Base-by-base conservation (phyloP, 2,113 vertebrate genomes). In the Climacteris rufus region DNA sequence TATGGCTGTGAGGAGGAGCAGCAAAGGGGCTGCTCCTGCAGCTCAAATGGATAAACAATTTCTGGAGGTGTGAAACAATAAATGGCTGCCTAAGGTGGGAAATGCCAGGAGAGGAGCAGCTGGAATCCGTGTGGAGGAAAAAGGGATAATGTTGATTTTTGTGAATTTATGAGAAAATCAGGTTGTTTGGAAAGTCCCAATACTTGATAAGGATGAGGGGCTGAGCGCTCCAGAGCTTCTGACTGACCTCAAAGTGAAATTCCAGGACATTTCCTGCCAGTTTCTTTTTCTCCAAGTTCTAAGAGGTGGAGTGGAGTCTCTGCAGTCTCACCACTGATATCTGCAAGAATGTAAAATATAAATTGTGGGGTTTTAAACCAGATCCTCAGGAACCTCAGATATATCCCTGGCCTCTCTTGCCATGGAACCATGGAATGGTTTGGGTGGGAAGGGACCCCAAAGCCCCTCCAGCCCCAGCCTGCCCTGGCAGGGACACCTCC, bases 191-290 rank as follows among this genome's bases (percentile, higher is more conserved):
- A 16, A 40, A 19, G 15, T 10, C 18, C 68, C 61, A 7, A 0
- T 1, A 1, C 44, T 24, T 44, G 3, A 1, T 40, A 5, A 5
- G 28, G 57, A 4, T 0, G 5, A 40, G 0, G 54, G 25, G 19
- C 44, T 53, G 61, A 63, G 72, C 56, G 52, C 80, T 17, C 40
- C 3, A 1, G 16, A 37, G 64, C 15, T 54, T 74, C 60, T 45
- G n/a, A 0, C 42, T 18, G 24, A 22, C 24, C 60, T 13, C 23
- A 7, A 13, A 15, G 31, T 3, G 50, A 37, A 64, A 40, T 30
- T 1, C 54, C 14, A 37, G 33, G 33, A 31, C 4, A 42, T 75
- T 10, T 60, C 28, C 37, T 24, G 33, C 2, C 28, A 11, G 1
- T 15, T 74, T 24, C 71, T 65, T 24, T 27, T 66, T 7, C 69